A percentile compares a stretch with the other conserved stretches of the same genome.
Conservation (phyloP, 2,888 invertebrate genomes). For the Drosophila meridiana region DNA sequence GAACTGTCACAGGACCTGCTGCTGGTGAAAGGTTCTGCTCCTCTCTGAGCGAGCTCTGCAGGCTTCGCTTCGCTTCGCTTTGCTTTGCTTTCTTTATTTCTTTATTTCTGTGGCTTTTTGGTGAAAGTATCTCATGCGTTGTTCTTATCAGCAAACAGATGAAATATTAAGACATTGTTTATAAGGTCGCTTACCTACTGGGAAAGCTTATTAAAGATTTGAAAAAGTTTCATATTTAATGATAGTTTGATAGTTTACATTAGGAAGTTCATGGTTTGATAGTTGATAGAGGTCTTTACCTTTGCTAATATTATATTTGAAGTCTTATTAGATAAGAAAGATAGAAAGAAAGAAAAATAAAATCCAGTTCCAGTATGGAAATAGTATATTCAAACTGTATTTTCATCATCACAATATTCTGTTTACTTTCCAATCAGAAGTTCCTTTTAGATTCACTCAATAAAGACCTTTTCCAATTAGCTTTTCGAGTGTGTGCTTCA, state of each 20-base stretch:
- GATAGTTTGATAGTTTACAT: background rate
- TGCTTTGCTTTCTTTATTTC: constrained; percentile 34
- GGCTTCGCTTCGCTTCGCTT: constrained; percentile 24
- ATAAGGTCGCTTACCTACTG: background rate
- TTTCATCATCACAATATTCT: background rate
- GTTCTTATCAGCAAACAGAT: background rate
- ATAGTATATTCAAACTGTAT: background rate
- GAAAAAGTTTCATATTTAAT: background rate
- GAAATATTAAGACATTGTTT: background rate
- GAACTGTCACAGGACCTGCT: constrained; percentile 58
- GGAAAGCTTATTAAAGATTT: background rate
- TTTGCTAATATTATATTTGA: no score
- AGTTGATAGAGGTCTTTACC: no score
- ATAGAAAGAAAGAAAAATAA: no score
- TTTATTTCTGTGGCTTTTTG: constrained; percentile 53
- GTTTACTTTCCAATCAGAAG: background rate
- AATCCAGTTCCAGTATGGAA: no score
- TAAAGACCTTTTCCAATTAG: constrained; percentile 15
- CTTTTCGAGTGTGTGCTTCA: constrained; percentile 38
- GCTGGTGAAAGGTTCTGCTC: constrained; percentile 48
- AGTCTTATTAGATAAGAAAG: no score
- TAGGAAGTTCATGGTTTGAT: background rate
- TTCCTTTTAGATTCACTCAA: background rate
- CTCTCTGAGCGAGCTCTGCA: constrained; percentile 22
- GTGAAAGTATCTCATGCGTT: constrained; percentile 71